Conservation (phyloP, 2,797 vertebrate genomes). For the Cossypha polioptera region DNA sequence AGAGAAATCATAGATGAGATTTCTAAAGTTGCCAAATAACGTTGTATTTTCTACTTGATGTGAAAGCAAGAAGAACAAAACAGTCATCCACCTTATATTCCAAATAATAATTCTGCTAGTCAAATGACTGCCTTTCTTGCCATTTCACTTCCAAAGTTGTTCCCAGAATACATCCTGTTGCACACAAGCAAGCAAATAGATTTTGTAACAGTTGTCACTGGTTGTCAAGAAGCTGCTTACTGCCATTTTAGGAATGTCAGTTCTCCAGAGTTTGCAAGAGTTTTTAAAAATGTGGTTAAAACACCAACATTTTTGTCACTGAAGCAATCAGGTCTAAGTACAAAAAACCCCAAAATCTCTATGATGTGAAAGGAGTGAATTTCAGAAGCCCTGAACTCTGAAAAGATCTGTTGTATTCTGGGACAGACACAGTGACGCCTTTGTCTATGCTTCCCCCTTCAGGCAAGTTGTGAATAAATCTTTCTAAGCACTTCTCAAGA, state of each 20-base stretch:
- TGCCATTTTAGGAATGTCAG: not conserved
- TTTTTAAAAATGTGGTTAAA: not conserved
- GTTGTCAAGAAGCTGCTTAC: not conserved
- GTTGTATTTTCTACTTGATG: not conserved
- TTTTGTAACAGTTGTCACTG: not conserved
- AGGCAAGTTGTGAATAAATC: not conserved
- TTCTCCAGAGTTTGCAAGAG: not conserved
- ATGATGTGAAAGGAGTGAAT: not conserved
- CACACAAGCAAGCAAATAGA: not conserved
- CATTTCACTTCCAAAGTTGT: not conserved
- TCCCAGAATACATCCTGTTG: not conserved
- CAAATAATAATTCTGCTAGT: not conserved
- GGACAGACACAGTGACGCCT: not conserved
- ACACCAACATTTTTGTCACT: not conserved
- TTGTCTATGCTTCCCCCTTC: not conserved
- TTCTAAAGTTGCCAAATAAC: not conserved
- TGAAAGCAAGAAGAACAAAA: not conserved
- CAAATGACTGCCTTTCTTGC: not conserved
- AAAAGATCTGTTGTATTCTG: not conserved
- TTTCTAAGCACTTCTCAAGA: not conserved
- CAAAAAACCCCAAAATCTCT: not conserved
- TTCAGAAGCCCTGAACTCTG: not conserved
- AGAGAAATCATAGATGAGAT: not conserved
- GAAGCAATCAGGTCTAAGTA: not conserved
- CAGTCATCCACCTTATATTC: not conserved